phyloP scores from a whole-genome alignment of 2,113 vertebrate species.

The Pangasianodon gigas region DNA sequence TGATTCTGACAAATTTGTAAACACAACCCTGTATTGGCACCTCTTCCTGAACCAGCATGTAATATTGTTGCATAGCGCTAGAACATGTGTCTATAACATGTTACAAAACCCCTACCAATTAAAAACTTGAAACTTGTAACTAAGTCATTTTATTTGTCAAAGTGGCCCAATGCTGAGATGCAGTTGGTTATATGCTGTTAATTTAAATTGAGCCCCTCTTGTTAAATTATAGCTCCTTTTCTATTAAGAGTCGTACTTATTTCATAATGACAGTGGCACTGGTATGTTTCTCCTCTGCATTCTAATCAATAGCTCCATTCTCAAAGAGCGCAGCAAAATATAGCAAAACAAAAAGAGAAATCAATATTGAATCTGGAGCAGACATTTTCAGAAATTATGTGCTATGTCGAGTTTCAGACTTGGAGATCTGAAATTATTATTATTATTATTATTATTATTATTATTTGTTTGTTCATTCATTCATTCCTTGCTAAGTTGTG shows the following conservation, averaged over 20 bases:
- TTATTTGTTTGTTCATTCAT: neutral
- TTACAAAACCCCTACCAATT: neutral
- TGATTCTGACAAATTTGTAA: neutral
- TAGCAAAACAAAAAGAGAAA: constrained; percentile 3
- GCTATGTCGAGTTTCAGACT: constrained; percentile 24
- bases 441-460: too few relatives aligned
- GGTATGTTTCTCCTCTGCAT: constrained; percentile 39
- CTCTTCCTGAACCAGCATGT: constrained; percentile 20
- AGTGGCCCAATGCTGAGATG: neutral
- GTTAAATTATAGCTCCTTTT: neutral
- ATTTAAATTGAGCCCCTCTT: neutral
- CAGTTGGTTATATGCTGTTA: neutral
- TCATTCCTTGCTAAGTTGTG: neutral
- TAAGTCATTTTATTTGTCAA: neutral
- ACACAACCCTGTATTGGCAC: neutral
- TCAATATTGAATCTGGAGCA: constrained; percentile 64
- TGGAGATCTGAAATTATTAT: neutral
- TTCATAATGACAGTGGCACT: constrained; percentile 60
- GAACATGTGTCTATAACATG: neutral
- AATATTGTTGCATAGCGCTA: neutral
- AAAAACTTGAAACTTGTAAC: neutral
- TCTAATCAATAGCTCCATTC: constrained; percentile 46
- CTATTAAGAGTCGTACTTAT: constrained; percentile 37
- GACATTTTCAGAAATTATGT: constrained; percentile 56
- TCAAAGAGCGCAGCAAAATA: constrained; percentile 8